Evolutionary conservation across 2,797 vertebrate species (phyloP).

Genomic region (Synanceia verrucosa): DNA sequence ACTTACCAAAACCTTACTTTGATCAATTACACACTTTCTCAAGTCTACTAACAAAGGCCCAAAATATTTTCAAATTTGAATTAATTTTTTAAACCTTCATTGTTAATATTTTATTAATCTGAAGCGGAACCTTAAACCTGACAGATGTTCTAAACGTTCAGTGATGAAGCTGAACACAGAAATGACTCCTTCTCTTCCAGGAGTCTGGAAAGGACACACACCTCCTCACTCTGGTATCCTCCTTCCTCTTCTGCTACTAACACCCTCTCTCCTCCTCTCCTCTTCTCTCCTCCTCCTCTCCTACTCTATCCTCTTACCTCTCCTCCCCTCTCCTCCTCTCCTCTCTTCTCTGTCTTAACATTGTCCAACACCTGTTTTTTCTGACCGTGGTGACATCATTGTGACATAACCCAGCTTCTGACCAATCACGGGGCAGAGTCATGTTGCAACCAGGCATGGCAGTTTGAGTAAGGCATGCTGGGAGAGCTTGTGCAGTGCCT

Average conservation of each 20-base stretch:
- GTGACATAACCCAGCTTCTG: slow-evolving; percentile 72
- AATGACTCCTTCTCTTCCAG: slow-evolving; percentile 88
- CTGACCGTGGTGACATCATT: slow-evolving; percentile 63
- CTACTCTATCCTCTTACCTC: background rate
- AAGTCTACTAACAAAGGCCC: too few relatives aligned
- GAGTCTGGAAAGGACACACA: slow-evolving; percentile 92
- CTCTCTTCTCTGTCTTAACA: slow-evolving; percentile 29
- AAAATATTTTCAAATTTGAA: too few relatives aligned
- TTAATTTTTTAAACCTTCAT: too few relatives aligned
- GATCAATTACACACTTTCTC: too few relatives aligned
- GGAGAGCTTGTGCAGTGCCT: slow-evolving; percentile 66
- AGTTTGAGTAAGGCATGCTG: slow-evolving; percentile 75
- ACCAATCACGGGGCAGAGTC: slow-evolving; percentile 65
- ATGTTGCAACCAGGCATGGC: slow-evolving; percentile 73
- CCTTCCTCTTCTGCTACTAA: slow-evolving; percentile 27
- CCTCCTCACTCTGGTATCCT: slow-evolving; percentile 92
- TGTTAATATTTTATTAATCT: too few relatives aligned
- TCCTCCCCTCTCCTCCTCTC: slow-evolving; percentile 75
- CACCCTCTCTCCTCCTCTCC: slow-evolving; percentile 44
- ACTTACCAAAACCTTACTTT: too few relatives aligned
- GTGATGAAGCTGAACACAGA: slow-evolving; percentile 62
- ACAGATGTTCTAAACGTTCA: background rate
- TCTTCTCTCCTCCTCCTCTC: slow-evolving; percentile 7
- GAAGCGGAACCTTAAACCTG: too few relatives aligned
- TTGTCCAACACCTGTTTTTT: slow-evolving; percentile 51